Percentiles rank a stretch among this genome's conserved stretches.
phyloP scores from a whole-genome alignment of 2,888 invertebrate genomes.

The Pterobdella sp. region DNA sequence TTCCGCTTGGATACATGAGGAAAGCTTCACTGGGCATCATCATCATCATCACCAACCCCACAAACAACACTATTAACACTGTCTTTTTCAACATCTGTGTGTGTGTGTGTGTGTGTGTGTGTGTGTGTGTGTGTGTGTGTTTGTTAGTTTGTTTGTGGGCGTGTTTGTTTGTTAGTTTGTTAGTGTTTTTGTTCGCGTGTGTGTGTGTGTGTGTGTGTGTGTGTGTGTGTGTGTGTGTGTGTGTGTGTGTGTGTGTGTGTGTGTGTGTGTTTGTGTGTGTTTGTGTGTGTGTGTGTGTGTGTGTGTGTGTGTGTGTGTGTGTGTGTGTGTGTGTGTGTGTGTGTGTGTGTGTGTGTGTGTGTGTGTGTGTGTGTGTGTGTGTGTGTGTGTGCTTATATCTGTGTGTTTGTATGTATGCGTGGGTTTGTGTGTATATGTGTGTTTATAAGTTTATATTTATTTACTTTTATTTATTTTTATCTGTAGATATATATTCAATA shows the following conservation, averaged over 20 bases:
- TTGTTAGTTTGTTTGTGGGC: background rate
- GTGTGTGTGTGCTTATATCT: background rate
- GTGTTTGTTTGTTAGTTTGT: background rate
- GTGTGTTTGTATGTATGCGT: background rate
- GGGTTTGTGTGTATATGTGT: background rate
- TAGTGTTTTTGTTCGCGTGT: background rate
- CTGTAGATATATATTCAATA: background rate
- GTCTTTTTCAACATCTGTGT: background rate
- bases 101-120: constrained; percentile 15
- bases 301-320: constrained; percentile 17
- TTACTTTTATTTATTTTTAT: background rate
- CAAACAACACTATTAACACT: background rate
- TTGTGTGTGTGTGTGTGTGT: constrained; percentile 12
- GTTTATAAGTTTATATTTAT: background rate
- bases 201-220: constrained; percentile 17
- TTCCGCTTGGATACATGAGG: background rate
- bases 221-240: constrained; percentile 15
- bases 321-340: constrained; percentile 6
- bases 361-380: constrained; percentile 3
- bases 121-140: constrained; percentile 10
- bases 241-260: constrained; percentile 6
- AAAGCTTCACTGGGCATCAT: background rate
- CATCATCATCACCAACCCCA: background rate
- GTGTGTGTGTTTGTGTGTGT: background rate
- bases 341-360: constrained; percentile 6